phyloP scores from a whole-genome alignment of 2,797 vertebrate species.

The Parauchenoglanis punctatus region DNA sequence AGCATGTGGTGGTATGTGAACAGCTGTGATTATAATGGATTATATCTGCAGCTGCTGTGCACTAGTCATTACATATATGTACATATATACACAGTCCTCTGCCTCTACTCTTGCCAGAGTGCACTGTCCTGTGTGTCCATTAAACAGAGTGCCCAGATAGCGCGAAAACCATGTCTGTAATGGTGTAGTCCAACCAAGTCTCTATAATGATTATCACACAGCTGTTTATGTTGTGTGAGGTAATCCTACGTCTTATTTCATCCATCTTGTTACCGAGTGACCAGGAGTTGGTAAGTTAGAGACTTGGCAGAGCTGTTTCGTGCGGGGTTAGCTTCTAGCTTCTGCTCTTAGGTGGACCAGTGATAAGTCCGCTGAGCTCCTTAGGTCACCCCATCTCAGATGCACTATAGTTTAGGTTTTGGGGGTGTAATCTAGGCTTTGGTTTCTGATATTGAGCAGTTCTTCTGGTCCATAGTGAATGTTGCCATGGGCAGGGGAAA shows the following conservation, averaged over 20 bases:
- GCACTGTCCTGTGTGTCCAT: background rate
- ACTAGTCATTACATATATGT: background rate
- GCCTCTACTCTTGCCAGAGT: background rate
- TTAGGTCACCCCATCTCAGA: no score
- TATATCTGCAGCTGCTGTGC: background rate
- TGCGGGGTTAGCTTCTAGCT: background rate
- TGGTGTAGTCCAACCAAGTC: background rate
- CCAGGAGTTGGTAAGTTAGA: background rate
- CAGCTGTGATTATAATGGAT: background rate
- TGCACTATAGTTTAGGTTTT: no score
- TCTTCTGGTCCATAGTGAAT: no score
- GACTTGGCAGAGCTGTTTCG: background rate
- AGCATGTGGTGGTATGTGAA: constrained; percentile 15
- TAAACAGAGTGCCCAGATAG: background rate
- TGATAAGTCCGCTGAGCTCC: no score
- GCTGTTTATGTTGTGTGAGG: background rate
- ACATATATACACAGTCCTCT: background rate
- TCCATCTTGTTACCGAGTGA: constrained; percentile 14
- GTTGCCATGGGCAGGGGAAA: no score
- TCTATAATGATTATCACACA: background rate
- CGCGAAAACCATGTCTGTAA: background rate
- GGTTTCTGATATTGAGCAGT: no score
- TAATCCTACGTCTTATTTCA: background rate
- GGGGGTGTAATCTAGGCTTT: no score
- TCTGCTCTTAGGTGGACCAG: background rate